phyloP scores from a whole-genome alignment of 2,888 invertebrate genomes.

The Apamea anceps region DNA sequence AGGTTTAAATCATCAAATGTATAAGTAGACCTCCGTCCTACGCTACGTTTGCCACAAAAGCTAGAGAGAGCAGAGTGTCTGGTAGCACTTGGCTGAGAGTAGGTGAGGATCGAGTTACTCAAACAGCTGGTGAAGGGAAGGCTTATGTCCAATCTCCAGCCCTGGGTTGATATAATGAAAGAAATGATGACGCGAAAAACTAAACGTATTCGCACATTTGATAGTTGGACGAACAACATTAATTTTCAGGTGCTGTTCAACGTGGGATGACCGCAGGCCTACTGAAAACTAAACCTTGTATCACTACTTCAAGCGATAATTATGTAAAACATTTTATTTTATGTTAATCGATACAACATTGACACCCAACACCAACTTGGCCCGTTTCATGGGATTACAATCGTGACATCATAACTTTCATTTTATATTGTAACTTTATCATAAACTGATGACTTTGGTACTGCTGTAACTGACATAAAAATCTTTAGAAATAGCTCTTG shows the following conservation, averaged over 20 bases:
- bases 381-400: slow-evolving; percentile 60
- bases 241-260: background rate
- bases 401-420: slow-evolving; percentile 67
- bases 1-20: background rate
- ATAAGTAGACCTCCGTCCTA: background rate
- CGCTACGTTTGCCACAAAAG: background rate
- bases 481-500: slow-evolving; percentile 81
- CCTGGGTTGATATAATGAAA: background rate
- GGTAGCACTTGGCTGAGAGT: background rate
- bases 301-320: background rate
- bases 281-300: background rate
- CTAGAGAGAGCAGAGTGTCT: background rate
- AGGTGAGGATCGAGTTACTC: background rate
- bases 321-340: slow-evolving; percentile 4
- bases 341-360: slow-evolving; percentile 37
- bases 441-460: slow-evolving; percentile 80
- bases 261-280: background rate
- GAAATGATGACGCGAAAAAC: background rate
- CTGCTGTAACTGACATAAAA: slow-evolving; percentile 83
- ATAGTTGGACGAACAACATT: background rate
- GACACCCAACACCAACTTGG: slow-evolving; percentile 57
- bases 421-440: slow-evolving; percentile 75
- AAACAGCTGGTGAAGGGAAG: background rate
- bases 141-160: background rate
- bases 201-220: background rate